Conservation (phyloP, 2,888 invertebrate species). For the Xestia rhomboidea region DNA sequence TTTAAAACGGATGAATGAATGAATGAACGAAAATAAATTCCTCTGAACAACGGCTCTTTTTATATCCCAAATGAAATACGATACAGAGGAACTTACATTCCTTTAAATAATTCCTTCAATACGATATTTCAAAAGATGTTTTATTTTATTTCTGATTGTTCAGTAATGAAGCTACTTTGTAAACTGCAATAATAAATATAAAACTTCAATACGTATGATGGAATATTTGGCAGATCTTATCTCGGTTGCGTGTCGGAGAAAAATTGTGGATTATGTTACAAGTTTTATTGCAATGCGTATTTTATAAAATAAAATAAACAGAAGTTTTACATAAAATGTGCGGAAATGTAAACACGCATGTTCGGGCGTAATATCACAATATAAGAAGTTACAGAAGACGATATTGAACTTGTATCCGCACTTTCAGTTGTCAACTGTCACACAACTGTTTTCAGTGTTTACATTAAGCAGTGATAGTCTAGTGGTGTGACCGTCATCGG, state of each 20-base stretch:
- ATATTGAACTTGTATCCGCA: conserved; percentile 4
- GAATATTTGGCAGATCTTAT: conserved; percentile 49
- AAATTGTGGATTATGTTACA: conserved; percentile 50
- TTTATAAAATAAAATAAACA: conserved; percentile 24
- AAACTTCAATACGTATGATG: conserved; percentile 37
- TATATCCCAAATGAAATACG: conserved; percentile 21
- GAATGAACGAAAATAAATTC: conserved; percentile 27
- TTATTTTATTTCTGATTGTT: conserved; percentile 40
- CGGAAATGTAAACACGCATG: conserved; percentile 8
- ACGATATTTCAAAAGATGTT: conserved; percentile 36
- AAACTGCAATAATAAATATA: conserved; percentile 50
- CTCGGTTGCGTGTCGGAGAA: conserved; percentile 45
- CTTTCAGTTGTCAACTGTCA: conserved; percentile 19
- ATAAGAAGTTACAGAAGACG: neutral
- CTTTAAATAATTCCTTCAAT: conserved; percentile 47
- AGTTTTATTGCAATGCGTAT: conserved; percentile 46
- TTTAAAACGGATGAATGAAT: neutral
- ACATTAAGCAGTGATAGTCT: no score
- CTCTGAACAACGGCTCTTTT: conserved; percentile 8
- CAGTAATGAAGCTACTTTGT: conserved; percentile 52
- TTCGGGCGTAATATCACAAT: neutral
- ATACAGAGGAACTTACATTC: conserved; percentile 22
- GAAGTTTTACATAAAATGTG: conserved; percentile 28
- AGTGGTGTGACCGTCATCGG: no score
- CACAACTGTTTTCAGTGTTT: neutral